These are phyloP conservation scores for Torymus auratus DNA, from an alignment of 2,888 invertebrate genomes.

Conservation along the genomic window DNA sequence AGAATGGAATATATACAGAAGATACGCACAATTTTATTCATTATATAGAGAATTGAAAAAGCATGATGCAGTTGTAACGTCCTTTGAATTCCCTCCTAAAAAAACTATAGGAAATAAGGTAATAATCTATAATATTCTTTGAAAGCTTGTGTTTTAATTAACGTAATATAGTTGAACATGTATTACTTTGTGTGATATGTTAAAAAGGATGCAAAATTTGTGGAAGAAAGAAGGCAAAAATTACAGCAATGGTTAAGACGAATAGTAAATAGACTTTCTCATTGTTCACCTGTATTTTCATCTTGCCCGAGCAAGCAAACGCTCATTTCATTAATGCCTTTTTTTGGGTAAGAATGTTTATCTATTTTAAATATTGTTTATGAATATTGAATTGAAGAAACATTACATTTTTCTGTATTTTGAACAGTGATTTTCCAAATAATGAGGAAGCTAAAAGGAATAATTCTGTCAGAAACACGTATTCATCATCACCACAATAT, in stretches of 20 bases:
- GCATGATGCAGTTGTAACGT: slow-evolving; percentile 86
- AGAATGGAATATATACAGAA: slow-evolving; percentile 97
- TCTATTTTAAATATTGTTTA: not conserved
- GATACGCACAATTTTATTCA: slow-evolving; percentile 94
- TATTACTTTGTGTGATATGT: not conserved
- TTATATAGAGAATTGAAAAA: slow-evolving; percentile 91
- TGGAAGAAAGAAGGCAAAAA: slow-evolving; percentile 90
- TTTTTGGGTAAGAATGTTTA: slow-evolving; percentile 84
- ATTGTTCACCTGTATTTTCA: slow-evolving; percentile 85
- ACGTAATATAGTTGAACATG: no score
- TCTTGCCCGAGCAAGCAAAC: slow-evolving; percentile 87
- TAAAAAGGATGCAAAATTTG: slow-evolving; percentile 86
- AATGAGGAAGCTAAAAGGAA: slow-evolving; percentile 70
- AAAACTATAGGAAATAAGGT: slow-evolving; percentile 96
- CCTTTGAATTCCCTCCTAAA: slow-evolving; percentile 96
- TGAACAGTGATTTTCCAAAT: slow-evolving; percentile 71
- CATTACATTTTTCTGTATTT: slow-evolving; percentile 24
- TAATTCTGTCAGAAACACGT: slow-evolving; percentile 70
- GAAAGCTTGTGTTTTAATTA: no score
- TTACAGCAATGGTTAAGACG: slow-evolving; percentile 93
- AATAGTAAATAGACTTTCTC: slow-evolving; percentile 84
- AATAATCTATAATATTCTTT: slow-evolving; percentile 57
- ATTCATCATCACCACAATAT: slow-evolving; percentile 74
- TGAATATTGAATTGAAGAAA: not conserved
- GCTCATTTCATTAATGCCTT: slow-evolving; percentile 88